phyloP scores from a whole-genome alignment of 2,797 vertebrate genomes.

The Lutjanus argentimaculatus region DNA sequence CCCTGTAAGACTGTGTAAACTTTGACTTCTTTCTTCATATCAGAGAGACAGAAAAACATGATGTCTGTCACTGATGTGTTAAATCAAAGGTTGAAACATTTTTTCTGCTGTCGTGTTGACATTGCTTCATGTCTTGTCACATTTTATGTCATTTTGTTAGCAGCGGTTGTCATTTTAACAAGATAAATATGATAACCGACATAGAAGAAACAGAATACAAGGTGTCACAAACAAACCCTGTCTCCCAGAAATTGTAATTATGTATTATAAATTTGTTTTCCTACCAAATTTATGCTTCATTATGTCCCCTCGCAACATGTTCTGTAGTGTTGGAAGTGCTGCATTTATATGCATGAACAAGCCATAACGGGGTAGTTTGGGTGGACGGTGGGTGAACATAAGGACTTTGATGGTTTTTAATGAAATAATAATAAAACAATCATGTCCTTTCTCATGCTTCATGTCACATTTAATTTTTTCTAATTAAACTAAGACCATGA shows the following conservation, averaged over 20 bases:
- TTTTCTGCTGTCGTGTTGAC: not conserved
- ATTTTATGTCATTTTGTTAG: not conserved
- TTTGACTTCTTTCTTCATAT: constrained; percentile 5
- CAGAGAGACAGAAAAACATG: not conserved
- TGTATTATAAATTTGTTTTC: not conserved
- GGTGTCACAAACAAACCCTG: not conserved
- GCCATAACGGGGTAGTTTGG: not conserved
- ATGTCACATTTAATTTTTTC: not conserved
- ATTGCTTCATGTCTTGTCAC: not conserved
- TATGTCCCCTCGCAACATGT: not conserved
- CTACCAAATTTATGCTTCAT: not conserved
- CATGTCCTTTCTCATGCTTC: not conserved
- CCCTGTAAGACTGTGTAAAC: not conserved
- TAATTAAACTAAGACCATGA: not conserved
- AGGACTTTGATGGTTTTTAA: not conserved
- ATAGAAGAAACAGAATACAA: not conserved
- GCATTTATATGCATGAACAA: not conserved
- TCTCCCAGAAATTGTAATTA: not conserved
- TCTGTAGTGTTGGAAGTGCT: not conserved
- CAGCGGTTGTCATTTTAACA: not conserved
- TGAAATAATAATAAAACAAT: not conserved
- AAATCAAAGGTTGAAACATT: constrained; percentile 3
- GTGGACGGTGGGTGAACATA: not conserved
- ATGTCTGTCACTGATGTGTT: not conserved
- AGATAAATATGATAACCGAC: not conserved